Conservation (phyloP, 2,888 invertebrate genomes). For the Nesidiocoris tenuis region DNA sequence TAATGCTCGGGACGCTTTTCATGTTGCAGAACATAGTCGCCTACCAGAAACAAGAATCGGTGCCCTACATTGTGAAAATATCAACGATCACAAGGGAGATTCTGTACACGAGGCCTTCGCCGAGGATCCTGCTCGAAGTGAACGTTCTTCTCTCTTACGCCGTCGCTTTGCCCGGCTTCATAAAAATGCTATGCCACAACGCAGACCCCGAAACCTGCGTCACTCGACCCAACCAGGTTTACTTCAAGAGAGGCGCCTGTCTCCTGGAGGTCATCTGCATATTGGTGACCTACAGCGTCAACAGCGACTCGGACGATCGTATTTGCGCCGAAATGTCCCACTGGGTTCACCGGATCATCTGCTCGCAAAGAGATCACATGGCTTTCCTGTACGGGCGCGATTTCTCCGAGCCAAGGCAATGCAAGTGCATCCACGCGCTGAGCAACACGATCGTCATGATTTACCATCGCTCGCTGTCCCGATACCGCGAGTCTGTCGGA, state of each 20-base stretch:
- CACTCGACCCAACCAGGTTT: constrained; percentile 3
- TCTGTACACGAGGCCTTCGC: constrained; percentile 30
- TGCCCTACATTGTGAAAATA: constrained; percentile 24
- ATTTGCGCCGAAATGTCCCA: constrained; percentile 18
- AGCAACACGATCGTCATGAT: constrained; percentile 36
- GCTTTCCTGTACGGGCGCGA: constrained; percentile 13
- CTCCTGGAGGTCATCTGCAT: constrained; percentile 32
- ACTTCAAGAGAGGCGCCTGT: constrained; percentile 33
- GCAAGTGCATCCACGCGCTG: constrained; percentile 30
- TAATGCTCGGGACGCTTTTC: constrained; percentile 27
- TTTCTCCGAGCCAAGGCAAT: constrained; percentile 5
- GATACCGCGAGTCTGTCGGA: constrained; percentile 8
- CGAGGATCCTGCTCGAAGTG: constrained; percentile 26
- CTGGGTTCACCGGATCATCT: constrained; percentile 28
- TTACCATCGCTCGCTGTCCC: constrained; percentile 7
- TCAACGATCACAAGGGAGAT: constrained; percentile 31
- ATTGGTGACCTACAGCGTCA: constrained; percentile 16
- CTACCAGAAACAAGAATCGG: constrained; percentile 24
- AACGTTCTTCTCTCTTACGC: constrained; percentile 16
- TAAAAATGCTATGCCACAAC: constrained; percentile 38
- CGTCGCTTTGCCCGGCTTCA: constrained; percentile 19
- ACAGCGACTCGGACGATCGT: constrained; percentile 9
- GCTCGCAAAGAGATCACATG: constrained; percentile 19
- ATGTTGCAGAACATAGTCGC: constrained; percentile 36
- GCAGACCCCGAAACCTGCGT: constrained; percentile 28